Evolutionary conservation across 1,140 invertebrate genomes (phyloP).

Genomic region (Globodera ellingtonae): DNA sequence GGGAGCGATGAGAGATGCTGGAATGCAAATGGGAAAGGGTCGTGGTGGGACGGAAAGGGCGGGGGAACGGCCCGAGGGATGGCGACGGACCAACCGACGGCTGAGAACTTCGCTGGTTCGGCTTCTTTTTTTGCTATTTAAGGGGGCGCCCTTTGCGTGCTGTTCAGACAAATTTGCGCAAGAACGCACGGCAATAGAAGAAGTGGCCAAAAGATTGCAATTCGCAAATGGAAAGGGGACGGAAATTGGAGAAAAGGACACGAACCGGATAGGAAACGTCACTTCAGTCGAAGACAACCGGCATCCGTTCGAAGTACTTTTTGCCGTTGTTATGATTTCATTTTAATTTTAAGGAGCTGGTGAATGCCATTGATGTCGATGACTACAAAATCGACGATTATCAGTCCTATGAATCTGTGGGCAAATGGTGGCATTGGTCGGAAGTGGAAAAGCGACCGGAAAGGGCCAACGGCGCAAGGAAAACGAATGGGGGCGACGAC

Average conservation of each 20-base stretch:
- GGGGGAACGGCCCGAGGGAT: background rate
- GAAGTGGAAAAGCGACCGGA: background rate
- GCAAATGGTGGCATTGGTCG: background rate
- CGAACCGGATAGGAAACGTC: background rate
- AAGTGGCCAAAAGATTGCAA: background rate
- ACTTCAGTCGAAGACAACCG: background rate
- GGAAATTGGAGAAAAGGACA: background rate
- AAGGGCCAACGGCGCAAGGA: background rate
- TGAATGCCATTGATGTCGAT: background rate
- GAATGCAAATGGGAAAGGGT: conserved; percentile 15
- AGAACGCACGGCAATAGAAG: background rate
- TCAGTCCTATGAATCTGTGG: background rate
- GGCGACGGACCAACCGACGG: background rate
- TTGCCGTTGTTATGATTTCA: background rate
- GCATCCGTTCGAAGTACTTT: too few relatives aligned
- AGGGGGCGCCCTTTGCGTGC: background rate
- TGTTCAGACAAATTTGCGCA: background rate
- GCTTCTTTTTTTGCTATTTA: too few relatives aligned
- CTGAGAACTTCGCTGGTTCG: too few relatives aligned
- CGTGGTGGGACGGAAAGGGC: background rate
- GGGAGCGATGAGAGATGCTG: conserved; percentile 9
- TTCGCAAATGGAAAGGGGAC: background rate
- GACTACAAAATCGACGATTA: background rate
- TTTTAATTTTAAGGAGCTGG: background rate
- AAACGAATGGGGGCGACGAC: background rate